Base-by-base conservation (phyloP, 2,888 invertebrate genomes). In the Acrocyrtus sp. region DNA sequence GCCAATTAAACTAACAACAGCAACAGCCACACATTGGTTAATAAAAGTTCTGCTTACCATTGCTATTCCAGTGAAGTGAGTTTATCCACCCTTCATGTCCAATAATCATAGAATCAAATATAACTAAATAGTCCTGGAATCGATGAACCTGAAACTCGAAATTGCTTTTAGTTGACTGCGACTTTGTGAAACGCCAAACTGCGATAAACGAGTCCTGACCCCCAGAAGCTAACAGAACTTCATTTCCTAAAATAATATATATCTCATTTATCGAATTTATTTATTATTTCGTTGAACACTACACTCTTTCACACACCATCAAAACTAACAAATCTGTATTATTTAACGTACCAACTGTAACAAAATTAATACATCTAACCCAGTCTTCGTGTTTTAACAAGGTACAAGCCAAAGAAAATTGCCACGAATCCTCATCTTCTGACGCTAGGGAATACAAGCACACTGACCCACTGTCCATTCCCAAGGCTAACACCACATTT, bases 71-170 rank as follows among this genome's bases (percentile, higher is more conserved):
- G 34, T 73, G 61, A 4, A 76, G 43, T 19, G 81, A 79, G 53
- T 78, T 80, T 8, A 81, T 81, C 81, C 81, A 81, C 24, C 81
- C 81, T 61, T 81, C 81, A 53, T 81, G 81, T 1, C 81, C 81
- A 60, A 80, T 78, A 15, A 81, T 80, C 65, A 81, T 78, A 0
- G 81, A 81, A 60, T 81, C 81, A 72, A 81, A 80, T n/a, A 78
- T 54, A 29, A 81, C 69, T 10, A 65, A 57, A 48, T 72, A 78
- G 26, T 73, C 74, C 53, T 68, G 61, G 27, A 75, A 78, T 1
- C 77, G 45, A 66, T 77, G 72, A 26, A 80, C 74, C 69, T 80
- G 78, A 57, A 81, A 81, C 29, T 81, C 79, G 58, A 81, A 80
- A 26, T 72, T 68, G 26, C 75, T 75, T 41, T 76, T 73, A 10